Evolutionary conservation across 2,888 invertebrate genomes (phyloP), one percentile per base, ranked within the genome.

Genomic region (Danaus chrysippus): DNA sequence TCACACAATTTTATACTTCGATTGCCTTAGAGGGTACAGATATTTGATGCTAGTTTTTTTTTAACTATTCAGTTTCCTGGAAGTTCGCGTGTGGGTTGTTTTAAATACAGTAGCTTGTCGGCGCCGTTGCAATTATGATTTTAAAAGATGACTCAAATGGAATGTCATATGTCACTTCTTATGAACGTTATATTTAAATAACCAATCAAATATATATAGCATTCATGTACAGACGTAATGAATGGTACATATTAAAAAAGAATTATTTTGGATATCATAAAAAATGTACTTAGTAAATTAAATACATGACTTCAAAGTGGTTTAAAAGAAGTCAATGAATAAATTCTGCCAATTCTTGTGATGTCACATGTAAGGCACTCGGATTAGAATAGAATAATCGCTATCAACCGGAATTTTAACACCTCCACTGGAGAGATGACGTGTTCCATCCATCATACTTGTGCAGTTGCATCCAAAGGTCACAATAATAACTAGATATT

Each of bases 41-140:
- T 34, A 34, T 34, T 34, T 34, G 23, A 34, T 6, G 23, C 8
- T 5, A 5, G 6, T 34, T 23, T 3, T 49, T 49, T 56, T 62
- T 57, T 59, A 63, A 66, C 65, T 68, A 68, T 68, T 66, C 64
- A 70, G 61, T 59, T 71, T 71, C 71, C 63, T 55, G 65, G 70
- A 71, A 70, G 54, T 10, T 61, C 54, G 44, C 34, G 61, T 56
- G 61, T 61, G 58, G 65, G 41, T 46, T 54, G 60, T 57, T 60
- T 66, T 68, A 60, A 68, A 68, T 63, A 61, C 56, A 62, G 59
- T 62, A 62, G 43, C 62, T 63, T 57, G 63, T 64, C 67, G 70
- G 70, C 71, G 72, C 73, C 71, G 59, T 54, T 55, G 69, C 71
- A 73, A 73, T 74, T 74, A 73, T 65, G 58, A 71, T 67, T 59